These are phyloP conservation scores for Amiota mariae DNA, from an alignment of 2,888 invertebrate genomes.

Conservation along the genomic window DNA sequence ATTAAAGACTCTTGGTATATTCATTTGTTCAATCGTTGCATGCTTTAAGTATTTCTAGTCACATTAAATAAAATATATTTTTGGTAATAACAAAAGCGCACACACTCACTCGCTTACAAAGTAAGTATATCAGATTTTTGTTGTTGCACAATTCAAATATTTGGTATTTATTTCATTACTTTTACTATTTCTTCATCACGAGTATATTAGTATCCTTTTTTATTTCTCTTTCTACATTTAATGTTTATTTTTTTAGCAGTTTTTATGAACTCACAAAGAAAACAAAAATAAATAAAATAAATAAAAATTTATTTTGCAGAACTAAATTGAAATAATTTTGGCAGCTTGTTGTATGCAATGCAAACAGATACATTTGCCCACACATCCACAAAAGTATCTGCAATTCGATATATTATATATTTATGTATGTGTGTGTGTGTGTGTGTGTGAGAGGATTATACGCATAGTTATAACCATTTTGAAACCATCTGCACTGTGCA, in stretches of 20 bases:
- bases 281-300: slow-evolving; percentile 35
- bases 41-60: too few relatives aligned
- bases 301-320: slow-evolving; percentile 65
- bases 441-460: slow-evolving; percentile 7
- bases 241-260: background rate
- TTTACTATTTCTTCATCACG: slow-evolving; percentile 2
- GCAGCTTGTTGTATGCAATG: slow-evolving; percentile 51
- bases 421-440: background rate
- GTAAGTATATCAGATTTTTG: too few relatives aligned
- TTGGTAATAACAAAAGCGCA: too few relatives aligned
- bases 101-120: too few relatives aligned
- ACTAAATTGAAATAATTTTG: slow-evolving; percentile 68
- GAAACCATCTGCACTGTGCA: background rate
- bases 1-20: too few relatives aligned
- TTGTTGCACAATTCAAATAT: background rate
- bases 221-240: slow-evolving; percentile 7
- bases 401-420: background rate
- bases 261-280: background rate
- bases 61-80: too few relatives aligned
- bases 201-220: background rate
- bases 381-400: background rate
- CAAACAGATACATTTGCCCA: background rate
- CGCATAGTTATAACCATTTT: slow-evolving; percentile 17
- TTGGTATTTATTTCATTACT: slow-evolving; percentile 15
- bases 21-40: too few relatives aligned